phyloP scores from a whole-genome alignment of 2,888 invertebrate genomes.

The Orthosia cruda region DNA sequence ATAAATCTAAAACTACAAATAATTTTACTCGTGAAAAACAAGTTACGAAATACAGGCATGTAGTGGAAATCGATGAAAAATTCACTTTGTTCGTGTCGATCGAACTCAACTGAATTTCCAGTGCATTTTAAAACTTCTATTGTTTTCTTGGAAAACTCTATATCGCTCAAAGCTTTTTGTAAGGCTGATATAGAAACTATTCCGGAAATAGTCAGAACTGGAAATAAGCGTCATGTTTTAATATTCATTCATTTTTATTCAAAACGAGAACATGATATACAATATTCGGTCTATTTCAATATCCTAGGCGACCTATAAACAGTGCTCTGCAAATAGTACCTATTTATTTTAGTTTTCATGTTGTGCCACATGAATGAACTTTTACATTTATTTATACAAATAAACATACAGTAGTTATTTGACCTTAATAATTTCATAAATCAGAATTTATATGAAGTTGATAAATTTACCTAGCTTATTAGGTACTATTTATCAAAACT shows the following conservation, averaged over 20 bases:
- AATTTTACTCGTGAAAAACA: conserved; percentile 50
- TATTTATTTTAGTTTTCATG: conserved; percentile 44
- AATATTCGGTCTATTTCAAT: conserved; percentile 60
- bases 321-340: conserved; percentile 34
- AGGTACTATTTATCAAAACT: conserved; percentile 30
- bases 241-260: conserved; percentile 31
- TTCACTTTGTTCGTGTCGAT: conserved; percentile 32
- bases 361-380: conserved; percentile 7
- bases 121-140: conserved; percentile 20
- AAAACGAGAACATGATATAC: conserved; percentile 54
- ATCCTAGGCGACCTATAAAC: conserved; percentile 56
- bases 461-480: conserved; percentile 16
- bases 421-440: conserved; percentile 13
- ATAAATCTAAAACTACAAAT: conserved; percentile 63
- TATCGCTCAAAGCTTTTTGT: background rate
- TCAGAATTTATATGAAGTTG: conserved; percentile 1
- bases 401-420: conserved; percentile 13
- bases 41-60: conserved; percentile 18
- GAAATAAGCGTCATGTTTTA: background rate
- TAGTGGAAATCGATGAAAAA: conserved; percentile 38
- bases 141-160: conserved; percentile 4
- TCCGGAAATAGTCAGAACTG: background rate
- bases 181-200: background rate
- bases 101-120: conserved; percentile 11
- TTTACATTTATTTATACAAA: conserved; percentile 28